Evolutionary conservation across 2,113 vertebrate species (phyloP).

Genomic region (Sminthopsis crassicaudata): DNA sequence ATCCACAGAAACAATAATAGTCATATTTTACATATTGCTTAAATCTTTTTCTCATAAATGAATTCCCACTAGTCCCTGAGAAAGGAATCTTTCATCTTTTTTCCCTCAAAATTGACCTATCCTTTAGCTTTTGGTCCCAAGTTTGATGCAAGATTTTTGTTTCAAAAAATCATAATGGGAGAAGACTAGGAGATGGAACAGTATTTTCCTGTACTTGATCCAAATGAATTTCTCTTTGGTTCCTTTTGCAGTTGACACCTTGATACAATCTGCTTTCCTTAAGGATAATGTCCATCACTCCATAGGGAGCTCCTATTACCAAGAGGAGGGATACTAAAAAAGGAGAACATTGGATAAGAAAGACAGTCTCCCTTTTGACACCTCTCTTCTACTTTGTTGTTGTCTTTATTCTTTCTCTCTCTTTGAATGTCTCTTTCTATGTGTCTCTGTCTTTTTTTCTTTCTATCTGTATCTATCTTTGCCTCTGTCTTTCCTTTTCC

Average conservation of each 20-base stretch:
- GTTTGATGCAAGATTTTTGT: not conserved
- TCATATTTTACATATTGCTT: not conserved
- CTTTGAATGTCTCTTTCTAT: too few relatives aligned
- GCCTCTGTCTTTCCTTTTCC: not conserved
- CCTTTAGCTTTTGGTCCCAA: not conserved
- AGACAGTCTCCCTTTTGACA: not conserved
- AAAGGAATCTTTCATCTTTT: not conserved
- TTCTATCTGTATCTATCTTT: rapidly evolving
- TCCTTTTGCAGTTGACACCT: not conserved
- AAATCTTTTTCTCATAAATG: not conserved
- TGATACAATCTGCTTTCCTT: not conserved
- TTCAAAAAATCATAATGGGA: not conserved
- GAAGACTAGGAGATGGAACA: not conserved
- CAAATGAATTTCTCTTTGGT: not conserved
- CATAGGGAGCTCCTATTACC: not conserved
- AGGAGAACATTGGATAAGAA: not conserved
- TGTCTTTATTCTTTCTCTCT: not conserved
- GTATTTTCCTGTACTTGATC: not conserved
- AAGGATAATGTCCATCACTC: not conserved
- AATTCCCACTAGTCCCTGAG: not conserved
- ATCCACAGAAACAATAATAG: not conserved
- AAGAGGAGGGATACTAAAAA: not conserved
- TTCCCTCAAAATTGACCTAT: not conserved
- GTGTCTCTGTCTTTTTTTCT: not conserved
- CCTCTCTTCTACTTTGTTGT: not conserved